phyloP scores from a whole-genome alignment of 1,140 invertebrate species.

The Araneus ventricosus region DNA sequence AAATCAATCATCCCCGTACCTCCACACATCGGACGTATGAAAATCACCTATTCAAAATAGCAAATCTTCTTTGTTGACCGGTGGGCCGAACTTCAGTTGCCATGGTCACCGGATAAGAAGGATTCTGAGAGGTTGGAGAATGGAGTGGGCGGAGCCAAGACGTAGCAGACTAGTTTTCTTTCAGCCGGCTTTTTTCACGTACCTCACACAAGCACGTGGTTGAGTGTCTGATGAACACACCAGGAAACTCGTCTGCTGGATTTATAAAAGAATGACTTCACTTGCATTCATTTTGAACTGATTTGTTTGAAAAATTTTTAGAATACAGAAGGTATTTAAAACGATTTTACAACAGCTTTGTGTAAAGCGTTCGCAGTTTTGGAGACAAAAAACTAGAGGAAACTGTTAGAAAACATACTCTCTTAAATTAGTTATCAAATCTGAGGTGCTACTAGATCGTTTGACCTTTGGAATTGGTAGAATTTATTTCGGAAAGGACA shows the following conservation, averaged over 20 bases:
- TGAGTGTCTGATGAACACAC: not conserved
- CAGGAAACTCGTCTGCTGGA: not conserved
- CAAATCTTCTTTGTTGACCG: not conserved
- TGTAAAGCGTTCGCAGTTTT: no score
- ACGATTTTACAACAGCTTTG: no score
- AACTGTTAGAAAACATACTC: not conserved
- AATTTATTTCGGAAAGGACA: not conserved
- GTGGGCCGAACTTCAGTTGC: conserved; percentile 6
- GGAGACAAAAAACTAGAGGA: not conserved
- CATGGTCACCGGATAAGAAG: conserved; percentile 9
- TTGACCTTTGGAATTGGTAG: not conserved
- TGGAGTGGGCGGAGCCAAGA: not conserved
- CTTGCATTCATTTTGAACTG: not conserved
- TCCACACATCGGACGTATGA: not conserved
- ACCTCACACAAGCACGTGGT: conserved; percentile 26
- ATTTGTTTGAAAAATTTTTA: no score
- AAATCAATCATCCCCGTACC: not conserved
- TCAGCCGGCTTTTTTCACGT: not conserved
- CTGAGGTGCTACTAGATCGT: not conserved
- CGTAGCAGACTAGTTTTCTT: not conserved
- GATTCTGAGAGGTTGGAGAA: conserved; percentile 3
- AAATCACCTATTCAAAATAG: not conserved
- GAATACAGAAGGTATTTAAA: no score
- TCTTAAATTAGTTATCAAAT: no score
- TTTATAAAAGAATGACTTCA: not conserved